Percentiles rank a stretch among this genome's conserved stretches.
phyloP scores from a whole-genome alignment of 2,888 invertebrate species.

The Blastobasis lacticolella region DNA sequence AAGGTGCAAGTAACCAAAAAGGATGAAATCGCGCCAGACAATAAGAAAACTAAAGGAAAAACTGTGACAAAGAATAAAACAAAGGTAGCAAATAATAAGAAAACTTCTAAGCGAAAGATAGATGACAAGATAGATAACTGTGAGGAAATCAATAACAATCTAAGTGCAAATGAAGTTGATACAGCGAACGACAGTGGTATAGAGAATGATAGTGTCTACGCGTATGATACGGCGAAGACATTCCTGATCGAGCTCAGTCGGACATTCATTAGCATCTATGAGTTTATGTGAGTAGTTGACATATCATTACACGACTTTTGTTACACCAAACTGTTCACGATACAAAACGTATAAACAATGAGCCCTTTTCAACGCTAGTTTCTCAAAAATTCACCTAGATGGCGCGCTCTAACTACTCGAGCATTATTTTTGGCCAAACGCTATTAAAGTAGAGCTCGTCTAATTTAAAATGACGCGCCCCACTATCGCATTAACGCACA shows the following conservation, averaged over 20 bases:
- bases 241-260: conserved; percentile 30
- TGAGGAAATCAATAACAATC: not conserved
- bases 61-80: not conserved
- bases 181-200: conserved; percentile 27
- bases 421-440: too few species aligned
- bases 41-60: not conserved
- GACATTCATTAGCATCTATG: conserved; percentile 25
- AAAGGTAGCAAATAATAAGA: conserved; percentile 11
- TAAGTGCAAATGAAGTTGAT: conserved; percentile 4
- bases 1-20: not conserved
- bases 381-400: too few species aligned
- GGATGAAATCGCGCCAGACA: not conserved
- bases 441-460: too few species aligned
- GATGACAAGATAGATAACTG: conserved; percentile 6
- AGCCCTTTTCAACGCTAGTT: too few species aligned
- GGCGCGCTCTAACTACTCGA: too few species aligned
- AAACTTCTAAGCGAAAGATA: not conserved
- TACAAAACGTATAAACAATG: too few species aligned
- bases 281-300: conserved; percentile 40
- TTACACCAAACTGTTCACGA: too few species aligned
- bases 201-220: conserved; percentile 23
- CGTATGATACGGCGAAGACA: conserved; percentile 20
- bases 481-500: too few species aligned
- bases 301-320: too few species aligned
- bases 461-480: too few species aligned